Base-by-base conservation (phyloP, 1,140 invertebrate species). In the Steinernema khuongi region DNA sequence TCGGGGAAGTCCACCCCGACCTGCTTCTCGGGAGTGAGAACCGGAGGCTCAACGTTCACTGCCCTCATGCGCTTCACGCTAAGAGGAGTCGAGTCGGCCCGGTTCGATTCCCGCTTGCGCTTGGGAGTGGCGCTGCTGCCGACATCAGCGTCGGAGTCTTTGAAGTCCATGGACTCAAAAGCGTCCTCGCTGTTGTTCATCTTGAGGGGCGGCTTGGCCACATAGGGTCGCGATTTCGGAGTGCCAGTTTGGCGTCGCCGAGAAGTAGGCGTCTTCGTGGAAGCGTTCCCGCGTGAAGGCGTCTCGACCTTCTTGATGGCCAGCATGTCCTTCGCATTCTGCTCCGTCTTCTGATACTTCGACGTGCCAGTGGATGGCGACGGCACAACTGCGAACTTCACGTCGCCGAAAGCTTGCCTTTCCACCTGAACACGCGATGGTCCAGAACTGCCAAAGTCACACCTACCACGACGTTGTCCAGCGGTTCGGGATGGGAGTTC, bases 401-500 rank as follows among this genome's bases (percentile, higher is more conserved):
- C 60, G 28, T 70, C 67, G 22, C 68, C 75, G 74, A 75, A 75
- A n/a, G 36, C 31, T 26, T 70, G 30, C 30, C 69, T 69, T 22
- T 74, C 73, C 44, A 79, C 67, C 76, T 77, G 72, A 32, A 76
- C n/a, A 77, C n/a, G 28, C n/a, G 30, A 19, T 19, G 19, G 33
- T n/a, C 14, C 29, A 30, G 22, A 17, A 11, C 67, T 29, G 11
- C 11, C 22, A 18, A 77, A 22, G 18, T 17, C 2, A 70, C 36
- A 67, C 22, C 31, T 29, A 79, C 67, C 7, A 71, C 72, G 30
- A 83, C 78, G 31, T 81, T 83, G 29, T 74, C 74, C 26, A 84
- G 71, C 7, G 82, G 80, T n/a, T 84, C 78, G 1, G 82, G 82
- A 60, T 84, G 83, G 30, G 73, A 36, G 43, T 85, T 77, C 29